A percentile compares a stretch with the other conserved stretches of the same genome.
Conservation (phyloP, 2,113 vertebrate genomes). For the Neolamprologus kungweensis region DNA sequence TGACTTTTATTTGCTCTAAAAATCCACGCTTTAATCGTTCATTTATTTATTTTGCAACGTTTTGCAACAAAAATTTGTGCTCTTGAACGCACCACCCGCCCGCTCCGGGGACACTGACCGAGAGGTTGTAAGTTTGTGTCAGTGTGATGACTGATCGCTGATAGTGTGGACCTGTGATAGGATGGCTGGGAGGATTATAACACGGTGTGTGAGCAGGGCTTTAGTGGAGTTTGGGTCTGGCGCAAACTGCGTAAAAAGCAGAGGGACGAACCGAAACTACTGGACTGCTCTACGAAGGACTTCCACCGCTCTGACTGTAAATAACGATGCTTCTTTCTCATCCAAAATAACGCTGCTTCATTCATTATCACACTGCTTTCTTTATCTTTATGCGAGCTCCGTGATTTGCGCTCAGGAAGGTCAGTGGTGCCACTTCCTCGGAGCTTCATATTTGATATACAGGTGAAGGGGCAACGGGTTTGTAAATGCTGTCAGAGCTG, state of each 20-base stretch:
- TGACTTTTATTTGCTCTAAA: neutral
- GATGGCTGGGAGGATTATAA: neutral
- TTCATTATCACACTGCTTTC: neutral
- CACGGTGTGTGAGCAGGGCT: neutral
- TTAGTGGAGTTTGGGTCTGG: neutral
- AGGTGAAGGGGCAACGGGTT: neutral
- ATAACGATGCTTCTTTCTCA: neutral
- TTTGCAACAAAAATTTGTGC: neutral
- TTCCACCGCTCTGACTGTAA: slow-evolving; percentile 11
- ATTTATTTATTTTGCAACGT: neutral
- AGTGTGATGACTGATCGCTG: neutral
- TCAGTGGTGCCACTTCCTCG: neutral
- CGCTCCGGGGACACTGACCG: accelerated
- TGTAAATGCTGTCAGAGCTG: neutral
- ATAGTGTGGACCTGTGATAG: accelerated
- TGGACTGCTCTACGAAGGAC: neutral
- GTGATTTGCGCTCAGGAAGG: neutral
- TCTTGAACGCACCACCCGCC: neutral
- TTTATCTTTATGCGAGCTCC: neutral
- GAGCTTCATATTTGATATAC: neutral
- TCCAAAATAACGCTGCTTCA: accelerated
- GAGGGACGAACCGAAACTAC: neutral
- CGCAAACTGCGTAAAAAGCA: neutral
- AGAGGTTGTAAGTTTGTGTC: neutral
- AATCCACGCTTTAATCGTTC: neutral